Conservation (phyloP, 2,888 invertebrate species). For the Chrysomela aeneicollis region DNA sequence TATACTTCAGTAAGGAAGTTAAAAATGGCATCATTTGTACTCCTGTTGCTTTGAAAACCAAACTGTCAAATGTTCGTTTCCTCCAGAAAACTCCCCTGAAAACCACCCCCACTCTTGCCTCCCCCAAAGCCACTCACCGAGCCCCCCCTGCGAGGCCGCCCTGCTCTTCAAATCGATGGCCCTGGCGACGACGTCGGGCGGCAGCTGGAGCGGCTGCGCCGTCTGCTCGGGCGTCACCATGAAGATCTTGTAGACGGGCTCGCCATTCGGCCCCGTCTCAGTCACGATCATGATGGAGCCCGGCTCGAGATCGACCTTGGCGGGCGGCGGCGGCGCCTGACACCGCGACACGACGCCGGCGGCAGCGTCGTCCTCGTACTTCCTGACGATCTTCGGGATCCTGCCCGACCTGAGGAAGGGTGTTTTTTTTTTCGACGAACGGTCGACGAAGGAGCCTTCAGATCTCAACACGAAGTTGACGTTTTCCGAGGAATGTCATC, state of each 20-base stretch:
- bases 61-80: too few relatives aligned
- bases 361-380: constrained; percentile 35
- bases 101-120: constrained; percentile 17
- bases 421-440: background rate
- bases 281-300: constrained; percentile 65
- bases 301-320: constrained; percentile 52
- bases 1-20: too few relatives aligned
- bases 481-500: too few relatives aligned
- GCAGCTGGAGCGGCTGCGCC: constrained; percentile 55
- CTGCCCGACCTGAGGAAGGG: constrained; percentile 56
- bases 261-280: constrained; percentile 57
- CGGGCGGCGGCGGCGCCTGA: constrained; percentile 4
- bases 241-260: constrained; percentile 63
- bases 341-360: constrained; percentile 21
- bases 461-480: too few relatives aligned
- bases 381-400: constrained; percentile 56
- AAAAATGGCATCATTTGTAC: too few relatives aligned
- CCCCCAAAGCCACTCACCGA: background rate
- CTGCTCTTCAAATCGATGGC: constrained; percentile 41
- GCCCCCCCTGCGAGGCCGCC: too few relatives aligned
- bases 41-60: too few relatives aligned
- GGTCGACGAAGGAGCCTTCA: too few relatives aligned
- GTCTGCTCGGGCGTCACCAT: constrained; percentile 61
- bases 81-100: too few relatives aligned
- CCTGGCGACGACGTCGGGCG: constrained; percentile 55